These are phyloP conservation scores for Anthopleura sola DNA, from an alignment of 64 coral and sea anemone genomes.

Conservation along the genomic window DNA sequence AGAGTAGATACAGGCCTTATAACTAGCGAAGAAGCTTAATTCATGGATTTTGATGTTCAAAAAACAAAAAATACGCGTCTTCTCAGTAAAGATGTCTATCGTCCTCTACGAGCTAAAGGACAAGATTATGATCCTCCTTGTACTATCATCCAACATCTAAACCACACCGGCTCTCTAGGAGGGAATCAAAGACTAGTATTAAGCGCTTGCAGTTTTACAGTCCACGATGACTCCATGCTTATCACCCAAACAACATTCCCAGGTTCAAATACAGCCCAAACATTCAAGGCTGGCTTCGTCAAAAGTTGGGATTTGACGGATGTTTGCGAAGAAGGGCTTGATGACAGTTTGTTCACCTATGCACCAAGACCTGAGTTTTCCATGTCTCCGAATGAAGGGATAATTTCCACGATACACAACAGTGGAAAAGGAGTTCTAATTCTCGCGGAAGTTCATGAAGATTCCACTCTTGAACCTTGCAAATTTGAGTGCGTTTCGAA, in stretches of 20 bases:
- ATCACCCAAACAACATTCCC: slow-evolving; percentile 65
- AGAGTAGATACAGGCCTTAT: background rate
- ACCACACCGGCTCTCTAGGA: slow-evolving; percentile 56
- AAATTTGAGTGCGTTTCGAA: slow-evolving; percentile 48
- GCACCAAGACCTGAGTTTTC: slow-evolving; percentile 41
- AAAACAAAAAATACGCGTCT: background rate
- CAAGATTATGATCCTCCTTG: slow-evolving; percentile 34
- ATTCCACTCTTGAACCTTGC: slow-evolving; percentile 44
- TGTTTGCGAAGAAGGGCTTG: background rate
- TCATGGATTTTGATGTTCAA: background rate
- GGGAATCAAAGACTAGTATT: slow-evolving; percentile 54
- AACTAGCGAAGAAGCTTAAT: background rate
- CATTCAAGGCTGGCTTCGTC: slow-evolving; percentile 54
- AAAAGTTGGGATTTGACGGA: slow-evolving; percentile 48
- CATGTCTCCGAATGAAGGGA: slow-evolving; percentile 43
- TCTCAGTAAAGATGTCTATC: slow-evolving; percentile 20
- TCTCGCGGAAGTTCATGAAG: slow-evolving; percentile 16
- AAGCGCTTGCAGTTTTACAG: slow-evolving; percentile 61
- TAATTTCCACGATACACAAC: slow-evolving; percentile 45
- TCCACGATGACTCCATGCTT: slow-evolving; percentile 63
- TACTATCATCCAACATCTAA: slow-evolving; percentile 59
- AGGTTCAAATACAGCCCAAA: background rate
- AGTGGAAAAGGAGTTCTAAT: slow-evolving; percentile 44
- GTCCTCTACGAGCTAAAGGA: slow-evolving; percentile 24
- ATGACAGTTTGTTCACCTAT: slow-evolving; percentile 58